Base-by-base conservation (phyloP, 2,113 vertebrate genomes). In the Carassius carassius region DNA sequence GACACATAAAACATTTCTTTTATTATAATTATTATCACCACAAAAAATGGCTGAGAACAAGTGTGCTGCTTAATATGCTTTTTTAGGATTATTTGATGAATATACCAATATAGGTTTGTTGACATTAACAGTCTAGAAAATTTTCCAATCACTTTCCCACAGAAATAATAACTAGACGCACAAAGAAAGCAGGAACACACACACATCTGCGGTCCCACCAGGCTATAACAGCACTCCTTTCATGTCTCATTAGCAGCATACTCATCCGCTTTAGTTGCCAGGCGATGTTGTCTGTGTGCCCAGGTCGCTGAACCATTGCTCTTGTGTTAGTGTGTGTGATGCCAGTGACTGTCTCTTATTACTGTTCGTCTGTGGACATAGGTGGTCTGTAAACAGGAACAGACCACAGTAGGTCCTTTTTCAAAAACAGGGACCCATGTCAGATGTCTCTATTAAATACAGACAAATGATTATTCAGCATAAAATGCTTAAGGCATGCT, bases 211-310 rank as follows among this genome's bases (percentile, higher is more conserved):
- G n/a, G 11, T 74, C n/a, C 12, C 44, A 49, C 13, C 1, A 4
- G 44, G 49, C 23, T 5, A 60, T 41, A 62, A 60, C 32, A 78
- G 76, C 13, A 2, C 76, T 19, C 54, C 62, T 79, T 58, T 79
- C 19, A 44, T 25, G 56, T 79, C 56, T 62, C 56, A 79, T 79
- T 79, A 62, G 77, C 77, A 41, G 76, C 76, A 37, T n/a, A 13
- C 54, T 62, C 2, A 32, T 37, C 67, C 19, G 9, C 37, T 35
- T 58, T 74, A 19, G 78, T 75, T 85, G 84, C 70, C 73, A 81
- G 44, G 78, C 41, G 19, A 63, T 80, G 35, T 16, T 47, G 49
- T 41, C 44, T 81, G 70, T 65, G 58, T 25, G 29, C 54, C 67
- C 84, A 81, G 29, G 51, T 81, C 67, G 60, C 51, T 56, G 69